Evolutionary conservation across 2,113 vertebrate species (phyloP).

Genomic region (Nannobrachium achirus): DNA sequence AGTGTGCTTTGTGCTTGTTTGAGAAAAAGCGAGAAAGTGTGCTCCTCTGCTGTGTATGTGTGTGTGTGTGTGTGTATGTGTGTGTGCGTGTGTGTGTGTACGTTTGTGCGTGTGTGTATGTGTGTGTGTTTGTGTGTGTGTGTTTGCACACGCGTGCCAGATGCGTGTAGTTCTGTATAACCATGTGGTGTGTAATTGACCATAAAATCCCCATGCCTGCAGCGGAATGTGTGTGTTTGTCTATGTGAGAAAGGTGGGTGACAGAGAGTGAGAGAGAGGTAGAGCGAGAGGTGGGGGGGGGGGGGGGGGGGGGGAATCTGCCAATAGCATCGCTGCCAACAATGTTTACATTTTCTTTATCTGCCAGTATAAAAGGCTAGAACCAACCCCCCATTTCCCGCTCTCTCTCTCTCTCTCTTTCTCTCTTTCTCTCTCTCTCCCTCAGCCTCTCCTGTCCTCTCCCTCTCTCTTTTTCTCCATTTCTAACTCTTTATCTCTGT

Average conservation of each 20-base stretch:
- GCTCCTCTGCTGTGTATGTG: not conserved
- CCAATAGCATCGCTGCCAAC: conserved; percentile 29
- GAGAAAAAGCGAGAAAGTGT: not conserved
- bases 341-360: conserved; percentile 59
- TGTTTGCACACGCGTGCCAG: conserved; percentile 40
- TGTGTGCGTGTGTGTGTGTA: conserved; percentile 25
- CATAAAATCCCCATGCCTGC: conserved; percentile 41
- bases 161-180: conserved; percentile 38
- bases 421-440: conserved; percentile 19
- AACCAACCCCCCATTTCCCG: conserved; percentile 47
- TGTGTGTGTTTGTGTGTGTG: conserved; percentile 18
- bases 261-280: not conserved
- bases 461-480: conserved; percentile 41
- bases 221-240: conserved; percentile 26
- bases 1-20: not conserved
- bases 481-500: conserved; percentile 26
- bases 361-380: conserved; percentile 54
- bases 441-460: conserved; percentile 30
- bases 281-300: not conserved
- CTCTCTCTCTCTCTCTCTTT: not conserved
- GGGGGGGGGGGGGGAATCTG: conserved; percentile 42
- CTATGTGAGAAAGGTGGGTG: not conserved
- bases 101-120: conserved; percentile 30
- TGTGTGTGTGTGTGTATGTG: not conserved
- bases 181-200: conserved; percentile 51